Percentiles rank a stretch among this genome's conserved stretches.
Evolutionary conservation across 2,113 vertebrate species (phyloP).

Genomic region (Colius striatus): DNA sequence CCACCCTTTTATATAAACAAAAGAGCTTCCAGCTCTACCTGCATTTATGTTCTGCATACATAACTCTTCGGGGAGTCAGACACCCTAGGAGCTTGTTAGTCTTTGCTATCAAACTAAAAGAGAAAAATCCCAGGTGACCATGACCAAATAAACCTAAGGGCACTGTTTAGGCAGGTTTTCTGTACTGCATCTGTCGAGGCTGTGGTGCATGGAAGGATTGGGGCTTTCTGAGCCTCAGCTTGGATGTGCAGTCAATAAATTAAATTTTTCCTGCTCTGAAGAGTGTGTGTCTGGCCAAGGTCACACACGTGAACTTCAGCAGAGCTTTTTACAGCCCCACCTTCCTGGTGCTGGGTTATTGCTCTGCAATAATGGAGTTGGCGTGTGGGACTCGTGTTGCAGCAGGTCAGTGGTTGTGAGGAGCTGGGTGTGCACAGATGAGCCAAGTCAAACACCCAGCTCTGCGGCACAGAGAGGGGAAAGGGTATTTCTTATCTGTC

Average conservation of each 20-base stretch:
- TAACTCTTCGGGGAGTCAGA: neutral
- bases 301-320: neutral
- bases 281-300: neutral
- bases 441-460: accelerated
- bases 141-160: neutral
- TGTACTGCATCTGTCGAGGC: neutral
- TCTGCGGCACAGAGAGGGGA: neutral
- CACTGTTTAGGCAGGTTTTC: accelerated
- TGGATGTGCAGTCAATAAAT: neutral
- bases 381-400: accelerated
- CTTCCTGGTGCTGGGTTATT: neutral
- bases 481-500: neutral
- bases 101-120: neutral
- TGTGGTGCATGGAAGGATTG: accelerated
- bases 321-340: neutral
- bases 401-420: neutral
- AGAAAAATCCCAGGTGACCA: neutral
- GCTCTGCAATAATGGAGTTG: accelerated
- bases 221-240: accelerated
- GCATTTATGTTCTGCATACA: neutral
- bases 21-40: neutral
- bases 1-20: neutral
- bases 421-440: accelerated
- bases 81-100: neutral
- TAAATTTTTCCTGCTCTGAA: neutral